Evolutionary conservation across 2,113 vertebrate genomes (phyloP).

Genomic region (Oenanthe oenanthe): DNA sequence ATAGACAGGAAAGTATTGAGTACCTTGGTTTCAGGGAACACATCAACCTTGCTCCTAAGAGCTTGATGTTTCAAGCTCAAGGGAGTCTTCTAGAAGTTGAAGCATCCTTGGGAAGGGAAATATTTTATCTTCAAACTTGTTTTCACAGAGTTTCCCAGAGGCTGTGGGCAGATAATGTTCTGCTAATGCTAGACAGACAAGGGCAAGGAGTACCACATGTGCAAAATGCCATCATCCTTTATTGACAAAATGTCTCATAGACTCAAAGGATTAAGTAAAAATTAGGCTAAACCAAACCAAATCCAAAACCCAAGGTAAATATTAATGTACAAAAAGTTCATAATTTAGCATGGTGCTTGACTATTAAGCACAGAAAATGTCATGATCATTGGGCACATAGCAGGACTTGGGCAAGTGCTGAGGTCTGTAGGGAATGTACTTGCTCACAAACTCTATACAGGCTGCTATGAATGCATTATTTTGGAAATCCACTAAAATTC

Average conservation of each 20-base stretch:
- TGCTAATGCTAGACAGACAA: not conserved
- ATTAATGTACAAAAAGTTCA: not conserved
- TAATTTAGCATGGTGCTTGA: not conserved
- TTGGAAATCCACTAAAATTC: not conserved
- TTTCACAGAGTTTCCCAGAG: not conserved
- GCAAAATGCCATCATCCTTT: not conserved
- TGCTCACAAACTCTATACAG: not conserved
- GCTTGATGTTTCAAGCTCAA: not conserved
- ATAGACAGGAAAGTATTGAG: not conserved
- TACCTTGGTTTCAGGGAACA: not conserved
- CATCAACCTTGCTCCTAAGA: not conserved
- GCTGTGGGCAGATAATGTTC: not conserved
- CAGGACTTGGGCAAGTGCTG: not conserved
- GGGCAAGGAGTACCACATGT: not conserved
- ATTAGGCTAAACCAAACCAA: not conserved
- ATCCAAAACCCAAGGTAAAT: not conserved
- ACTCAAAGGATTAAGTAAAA: not conserved
- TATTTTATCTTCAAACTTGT: not conserved
- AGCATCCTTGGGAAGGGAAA: not conserved
- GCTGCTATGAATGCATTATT: not conserved
- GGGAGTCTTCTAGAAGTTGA: not conserved
- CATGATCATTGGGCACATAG: not conserved
- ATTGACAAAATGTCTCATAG: not conserved
- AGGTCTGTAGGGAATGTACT: not conserved
- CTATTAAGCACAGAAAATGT: not conserved